Base-by-base conservation (phyloP, 92 coral and sea anemone species). In the Scolanthus callimorphus region DNA sequence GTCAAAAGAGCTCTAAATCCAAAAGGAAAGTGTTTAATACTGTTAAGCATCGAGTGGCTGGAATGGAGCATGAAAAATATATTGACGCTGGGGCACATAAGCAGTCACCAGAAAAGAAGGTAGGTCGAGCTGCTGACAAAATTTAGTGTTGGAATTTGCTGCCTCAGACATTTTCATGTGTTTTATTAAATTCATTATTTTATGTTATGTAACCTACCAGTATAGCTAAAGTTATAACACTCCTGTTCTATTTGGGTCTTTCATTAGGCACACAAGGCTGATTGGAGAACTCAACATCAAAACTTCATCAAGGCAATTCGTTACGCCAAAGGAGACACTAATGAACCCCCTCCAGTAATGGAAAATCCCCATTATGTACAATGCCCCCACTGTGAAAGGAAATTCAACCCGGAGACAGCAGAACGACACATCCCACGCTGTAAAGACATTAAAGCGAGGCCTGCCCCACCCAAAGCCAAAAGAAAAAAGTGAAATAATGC, bases 341-440 rank as follows among this genome's bases (percentile, higher is more conserved):
- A 76, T 29, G 83, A 70, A 2, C 86, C 90, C 1, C 91, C 97
- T 0, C 88, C 84, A 0, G 96, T 82, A 11, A 65, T 71, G 57
- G 85, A 84, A 78, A 86, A 91, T 67, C 96, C 96, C n/a, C 91
- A 87, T 58, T 91, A 91, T 50, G 85, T 87, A 9, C 85, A 89
- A 24, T 91, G 97, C 28, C 95, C 96, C 15, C 80, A 91, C 76
- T 91, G 97, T 28, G 71, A 82, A 49, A 80, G 97, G 43, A 91
- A 87, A 57, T 91, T 91, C 58, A 87, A 91, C 48, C 77, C 91
- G 13, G 81, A 74, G 25, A 79, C 90, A 44, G 97, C 97, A 30
- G 96, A 91, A 39, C 71, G 96, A 17, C 97, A 91, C 30, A 91
- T 91, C 12, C 97, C 97, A 52, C 74, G 89, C 49, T 91, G 97